Evolutionary conservation across 1,140 invertebrate genomes (phyloP), one percentile per base, ranked within the genome.

Genomic region (Glomeris maerens): DNA sequence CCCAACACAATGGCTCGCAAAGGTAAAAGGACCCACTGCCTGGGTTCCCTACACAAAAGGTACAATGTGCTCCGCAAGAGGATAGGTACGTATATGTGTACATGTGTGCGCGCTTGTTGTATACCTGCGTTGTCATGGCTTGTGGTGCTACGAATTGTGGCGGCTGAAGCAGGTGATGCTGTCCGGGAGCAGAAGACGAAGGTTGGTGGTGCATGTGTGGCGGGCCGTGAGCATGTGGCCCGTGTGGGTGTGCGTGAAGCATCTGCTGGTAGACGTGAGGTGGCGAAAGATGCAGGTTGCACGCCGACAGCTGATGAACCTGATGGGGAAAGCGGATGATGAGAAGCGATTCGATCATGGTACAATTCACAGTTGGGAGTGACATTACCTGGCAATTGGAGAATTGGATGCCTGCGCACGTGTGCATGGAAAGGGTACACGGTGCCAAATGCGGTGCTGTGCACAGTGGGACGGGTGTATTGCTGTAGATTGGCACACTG

Each of bases 211-310:
- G n/a, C n/a, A n/a, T n/a, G n/a, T n/a, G n/a, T n/a, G 55, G 28
- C 10, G 39, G 53, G 28, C 27, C 46, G 27, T 20, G 60, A 50
- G 60, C 61, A 76, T 72, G n/a, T n/a, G n/a, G n/a, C n/a, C n/a
- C n/a, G n/a, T n/a, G n/a, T n/a, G 64, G 77, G 74, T 53, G 74
- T 69, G 42, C 76, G 68, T 49, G 76, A 68, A 47, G 31, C 60
- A 55, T 49, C 66, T 55, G 52, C 61, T 55, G 44, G 60, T 58
- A 52, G 63, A 64, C 55, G 57, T 60, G 69, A 55, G 57, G 65
- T 49, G 47, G 63, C 57, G 60, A 63, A 61, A 55, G 62, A 62
- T 59, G 53, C 62, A 62, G 55, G 66, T 61, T 57, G 64, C 67
- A 65, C 64, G 63, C 64, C 59, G 65, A 64, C 60, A 59, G 52